Evolutionary conservation across 2,888 invertebrate species (phyloP).

Genomic region (Orthonychiurus folsomi): DNA sequence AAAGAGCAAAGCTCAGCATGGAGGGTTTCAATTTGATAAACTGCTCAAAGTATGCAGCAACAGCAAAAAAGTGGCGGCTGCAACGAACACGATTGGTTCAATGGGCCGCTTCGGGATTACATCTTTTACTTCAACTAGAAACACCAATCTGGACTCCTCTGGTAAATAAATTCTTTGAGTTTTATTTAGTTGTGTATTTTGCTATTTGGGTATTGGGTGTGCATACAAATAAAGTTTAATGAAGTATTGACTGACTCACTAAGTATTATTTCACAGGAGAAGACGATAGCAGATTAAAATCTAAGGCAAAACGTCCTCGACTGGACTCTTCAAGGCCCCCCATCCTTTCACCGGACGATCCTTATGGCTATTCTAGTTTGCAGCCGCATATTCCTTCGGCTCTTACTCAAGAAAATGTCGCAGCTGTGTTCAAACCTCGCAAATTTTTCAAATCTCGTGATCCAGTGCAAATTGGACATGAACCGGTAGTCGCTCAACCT

Average conservation of each 20-base stretch:
- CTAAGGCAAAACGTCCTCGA: constrained; percentile 5
- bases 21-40: constrained; percentile 54
- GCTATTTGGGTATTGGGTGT: background rate
- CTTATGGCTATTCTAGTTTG: background rate
- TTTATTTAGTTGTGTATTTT: background rate
- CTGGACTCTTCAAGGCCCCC: background rate
- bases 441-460: constrained; percentile 71
- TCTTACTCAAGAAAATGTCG: constrained; percentile 11
- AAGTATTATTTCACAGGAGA: constrained; percentile 15
- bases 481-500: constrained; percentile 15
- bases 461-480: constrained; percentile 18
- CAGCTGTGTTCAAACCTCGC: constrained; percentile 57
- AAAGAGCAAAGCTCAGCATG: constrained; percentile 24
- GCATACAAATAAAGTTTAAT: background rate
- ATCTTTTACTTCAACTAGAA: constrained; percentile 81
- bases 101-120: constrained; percentile 92
- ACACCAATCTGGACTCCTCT: constrained; percentile 57
- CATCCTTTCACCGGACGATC: background rate
- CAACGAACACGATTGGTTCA: constrained; percentile 79
- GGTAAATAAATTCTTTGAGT: constrained; percentile 23
- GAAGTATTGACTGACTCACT: background rate
- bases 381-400: constrained; percentile 7
- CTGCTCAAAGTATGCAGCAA: constrained; percentile 68
- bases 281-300: constrained; percentile 7
- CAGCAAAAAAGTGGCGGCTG: constrained; percentile 51